Conservation (phyloP, 2,797 vertebrate genomes). For the Podarcis lilfordi region DNA sequence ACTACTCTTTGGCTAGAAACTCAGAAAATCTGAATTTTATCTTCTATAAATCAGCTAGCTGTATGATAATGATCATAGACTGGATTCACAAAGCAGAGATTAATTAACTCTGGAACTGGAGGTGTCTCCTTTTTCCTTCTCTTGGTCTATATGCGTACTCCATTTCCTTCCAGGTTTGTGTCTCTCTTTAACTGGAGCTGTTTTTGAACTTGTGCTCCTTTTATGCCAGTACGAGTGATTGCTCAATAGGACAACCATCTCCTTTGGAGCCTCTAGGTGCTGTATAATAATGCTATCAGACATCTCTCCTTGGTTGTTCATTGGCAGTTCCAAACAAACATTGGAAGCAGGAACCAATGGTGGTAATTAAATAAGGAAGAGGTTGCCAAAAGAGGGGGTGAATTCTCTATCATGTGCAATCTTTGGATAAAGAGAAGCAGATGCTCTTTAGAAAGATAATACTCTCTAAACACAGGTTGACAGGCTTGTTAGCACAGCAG, state of each 20-base stretch:
- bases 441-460: conserved; percentile 20
- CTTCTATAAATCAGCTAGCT: too few relatives aligned
- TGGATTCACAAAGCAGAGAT: background rate
- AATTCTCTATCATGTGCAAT: background rate
- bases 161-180: background rate
- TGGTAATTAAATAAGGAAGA: conserved; percentile 28
- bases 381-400: background rate
- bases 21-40: background rate
- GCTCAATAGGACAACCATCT: background rate
- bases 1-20: background rate
- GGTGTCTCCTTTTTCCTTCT: background rate
- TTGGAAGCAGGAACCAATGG: background rate
- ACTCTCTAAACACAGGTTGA: conserved; percentile 3
- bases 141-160: background rate
- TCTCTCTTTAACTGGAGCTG: background rate
- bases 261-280: background rate
- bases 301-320: background rate
- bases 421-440: conserved; percentile 15
- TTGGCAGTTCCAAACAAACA: background rate
- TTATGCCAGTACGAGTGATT: background rate
- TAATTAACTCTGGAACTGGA: background rate
- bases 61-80: background rate
- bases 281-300: background rate
- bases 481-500: background rate
- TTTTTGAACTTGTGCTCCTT: background rate